phyloP scores from a whole-genome alignment of 1,140 invertebrate genomes.

The Druon quercuslanigerum region DNA sequence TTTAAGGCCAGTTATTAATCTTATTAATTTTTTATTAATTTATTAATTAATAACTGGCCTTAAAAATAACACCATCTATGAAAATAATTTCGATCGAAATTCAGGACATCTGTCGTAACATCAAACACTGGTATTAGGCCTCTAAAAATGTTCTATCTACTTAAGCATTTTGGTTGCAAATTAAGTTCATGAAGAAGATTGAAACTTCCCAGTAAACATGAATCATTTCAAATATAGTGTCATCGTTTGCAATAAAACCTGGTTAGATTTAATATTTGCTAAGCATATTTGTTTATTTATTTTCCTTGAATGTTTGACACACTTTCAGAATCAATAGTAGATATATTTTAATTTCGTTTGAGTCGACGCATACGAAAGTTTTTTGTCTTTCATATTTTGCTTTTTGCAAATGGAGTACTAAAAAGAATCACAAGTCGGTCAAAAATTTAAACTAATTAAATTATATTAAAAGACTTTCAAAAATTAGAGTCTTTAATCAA shows the following conservation, averaged over 20 bases:
- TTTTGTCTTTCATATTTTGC: neutral
- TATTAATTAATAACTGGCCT: too few relatives aligned
- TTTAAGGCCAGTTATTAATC: too few relatives aligned
- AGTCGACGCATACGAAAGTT: neutral
- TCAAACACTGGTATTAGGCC: too few relatives aligned
- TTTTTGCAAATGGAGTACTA: neutral
- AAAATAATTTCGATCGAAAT: too few relatives aligned
- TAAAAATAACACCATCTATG: too few relatives aligned
- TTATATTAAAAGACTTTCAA: too few relatives aligned
- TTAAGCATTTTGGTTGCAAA: neutral
- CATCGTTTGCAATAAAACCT: neutral
- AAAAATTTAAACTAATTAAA: too few relatives aligned
- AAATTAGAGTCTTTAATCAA: too few relatives aligned
- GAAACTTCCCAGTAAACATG: neutral
- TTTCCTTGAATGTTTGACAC: neutral
- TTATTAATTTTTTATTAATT: too few relatives aligned
- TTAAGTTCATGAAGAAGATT: neutral
- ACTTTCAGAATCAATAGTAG: conserved; percentile 1
- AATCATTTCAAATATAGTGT: neutral
- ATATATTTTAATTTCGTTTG: neutral
- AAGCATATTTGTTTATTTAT: neutral
- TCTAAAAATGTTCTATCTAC: too few relatives aligned
- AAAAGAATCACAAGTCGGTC: neutral
- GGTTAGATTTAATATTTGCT: neutral
- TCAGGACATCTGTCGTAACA: too few relatives aligned